A percentile compares a stretch with the other conserved stretches of the same genome.
phyloP scores from a whole-genome alignment of 2,888 invertebrate species.

The Anarsia innoxiella region DNA sequence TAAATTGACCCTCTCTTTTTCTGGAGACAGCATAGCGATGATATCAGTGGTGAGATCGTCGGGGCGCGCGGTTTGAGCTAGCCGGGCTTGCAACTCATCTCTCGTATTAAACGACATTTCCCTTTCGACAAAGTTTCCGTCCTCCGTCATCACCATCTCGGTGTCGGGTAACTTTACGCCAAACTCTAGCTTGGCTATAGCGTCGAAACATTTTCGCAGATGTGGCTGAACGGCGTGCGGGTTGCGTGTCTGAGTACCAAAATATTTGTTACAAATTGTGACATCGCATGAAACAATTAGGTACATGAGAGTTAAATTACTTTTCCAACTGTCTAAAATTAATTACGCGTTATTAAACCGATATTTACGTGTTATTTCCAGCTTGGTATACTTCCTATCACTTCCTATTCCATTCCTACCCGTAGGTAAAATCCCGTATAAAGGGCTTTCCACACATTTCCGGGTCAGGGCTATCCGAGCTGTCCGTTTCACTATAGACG shows the following conservation, averaged over 20 bases:
- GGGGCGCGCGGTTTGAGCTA: slow-evolving; percentile 50
- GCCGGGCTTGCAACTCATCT: slow-evolving; percentile 54
- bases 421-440: too few relatives aligned
- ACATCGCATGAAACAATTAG: too few relatives aligned
- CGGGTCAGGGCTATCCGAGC: too few relatives aligned
- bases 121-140: slow-evolving; percentile 57
- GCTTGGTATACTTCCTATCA: too few relatives aligned
- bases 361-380: too few relatives aligned
- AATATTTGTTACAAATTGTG: too few relatives aligned
- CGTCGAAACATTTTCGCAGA: slow-evolving; percentile 92
- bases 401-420: too few relatives aligned
- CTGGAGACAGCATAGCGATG: slow-evolving; percentile 91
- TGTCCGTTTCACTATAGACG: too few relatives aligned
- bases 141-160: slow-evolving; percentile 71
- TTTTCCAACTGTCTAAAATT: too few relatives aligned
- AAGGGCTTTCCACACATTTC: too few relatives aligned
- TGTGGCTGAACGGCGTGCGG: slow-evolving; percentile 94
- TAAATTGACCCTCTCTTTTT: slow-evolving; percentile 86
- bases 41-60: slow-evolving; percentile 86
- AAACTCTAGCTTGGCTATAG: slow-evolving; percentile 85
- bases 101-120: slow-evolving; percentile 62
- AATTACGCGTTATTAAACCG: too few relatives aligned
- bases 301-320: too few relatives aligned
- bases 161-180: slow-evolving; percentile 73
- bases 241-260: slow-evolving; percentile 88